phyloP scores from a whole-genome alignment of 2,888 invertebrate genomes.

The Caenorhabditis angaria region DNA sequence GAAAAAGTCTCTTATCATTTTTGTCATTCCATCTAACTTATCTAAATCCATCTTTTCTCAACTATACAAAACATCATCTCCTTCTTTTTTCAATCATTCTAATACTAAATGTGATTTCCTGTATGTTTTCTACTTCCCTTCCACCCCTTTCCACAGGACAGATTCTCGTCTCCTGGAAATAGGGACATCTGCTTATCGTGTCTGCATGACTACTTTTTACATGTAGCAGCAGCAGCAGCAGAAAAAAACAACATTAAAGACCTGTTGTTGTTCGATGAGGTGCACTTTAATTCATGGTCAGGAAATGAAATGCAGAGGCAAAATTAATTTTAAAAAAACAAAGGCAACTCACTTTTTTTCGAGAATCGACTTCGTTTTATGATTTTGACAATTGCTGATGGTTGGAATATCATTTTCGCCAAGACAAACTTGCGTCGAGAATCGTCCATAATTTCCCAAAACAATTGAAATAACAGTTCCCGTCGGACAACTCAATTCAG shows the following conservation, averaged over 20 bases:
- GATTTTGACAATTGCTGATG: conserved; percentile 43
- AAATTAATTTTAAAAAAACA: neutral
- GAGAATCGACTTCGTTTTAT: conserved; percentile 40
- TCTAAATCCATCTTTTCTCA: conserved; percentile 2
- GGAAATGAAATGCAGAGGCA: neutral
- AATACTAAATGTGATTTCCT: conserved; percentile 2
- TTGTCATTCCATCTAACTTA: neutral
- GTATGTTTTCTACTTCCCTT: conserved; percentile 1
- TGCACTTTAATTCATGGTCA: conserved; percentile 4
- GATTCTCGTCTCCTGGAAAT: neutral
- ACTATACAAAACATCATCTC: neutral
- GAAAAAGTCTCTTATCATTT: neutral
- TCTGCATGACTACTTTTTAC: conserved; percentile 1
- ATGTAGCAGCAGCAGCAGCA: conserved; percentile 13
- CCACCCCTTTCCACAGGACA: neutral
- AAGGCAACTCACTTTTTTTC: conserved; percentile 45
- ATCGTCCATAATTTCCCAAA: conserved; percentile 55
- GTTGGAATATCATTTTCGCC: conserved; percentile 22
- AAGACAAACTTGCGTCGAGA: conserved; percentile 35
- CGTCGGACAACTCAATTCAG: conserved; percentile 47
- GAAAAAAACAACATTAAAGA: neutral
- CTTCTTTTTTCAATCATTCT: neutral
- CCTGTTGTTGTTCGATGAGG: conserved; percentile 4
- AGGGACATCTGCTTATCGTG: conserved; percentile 2
- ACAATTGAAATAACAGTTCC: conserved; percentile 48